These are phyloP conservation scores for Baronia brevicornis DNA, from an alignment of 2,888 invertebrate species.

Conservation along the genomic window DNA sequence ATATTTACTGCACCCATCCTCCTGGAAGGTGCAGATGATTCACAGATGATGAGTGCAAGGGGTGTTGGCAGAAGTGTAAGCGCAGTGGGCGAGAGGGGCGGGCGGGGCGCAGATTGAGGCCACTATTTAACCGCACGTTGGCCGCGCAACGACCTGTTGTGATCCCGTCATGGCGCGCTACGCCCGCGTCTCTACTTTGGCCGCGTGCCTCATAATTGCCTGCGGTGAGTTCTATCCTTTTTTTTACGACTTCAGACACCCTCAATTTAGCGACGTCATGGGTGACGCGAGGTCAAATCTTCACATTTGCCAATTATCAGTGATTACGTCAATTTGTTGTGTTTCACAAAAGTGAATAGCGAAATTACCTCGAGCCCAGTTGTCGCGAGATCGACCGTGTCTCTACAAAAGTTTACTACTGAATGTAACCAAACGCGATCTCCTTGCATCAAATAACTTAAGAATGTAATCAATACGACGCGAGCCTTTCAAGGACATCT, in stretches of 20 bases:
- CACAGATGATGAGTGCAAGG: conserved; percentile 65
- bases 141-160: conserved; percentile 75
- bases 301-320: conserved; percentile 44
- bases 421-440: conserved; percentile 50
- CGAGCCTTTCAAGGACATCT: conserved; percentile 59
- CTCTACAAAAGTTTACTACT: conserved; percentile 44
- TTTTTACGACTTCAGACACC: conserved; percentile 62
- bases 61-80: conserved; percentile 65
- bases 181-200: conserved; percentile 74
- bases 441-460: conserved; percentile 50
- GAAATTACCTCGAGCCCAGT: conserved; percentile 49
- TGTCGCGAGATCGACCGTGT: conserved; percentile 61
- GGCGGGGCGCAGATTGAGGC: conserved; percentile 73
- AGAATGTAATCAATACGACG: conserved; percentile 49
- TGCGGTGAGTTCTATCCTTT: conserved; percentile 75
- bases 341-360: conserved; percentile 63
- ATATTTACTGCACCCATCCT: conserved; percentile 12
- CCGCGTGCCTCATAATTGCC: conserved; percentile 73
- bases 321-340: conserved; percentile 54
- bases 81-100: conserved; percentile 71
- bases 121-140: conserved; percentile 72
- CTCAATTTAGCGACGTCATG: conserved; percentile 68
- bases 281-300: conserved; percentile 48
- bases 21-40: conserved; percentile 41
- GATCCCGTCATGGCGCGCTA: conserved; percentile 76